These are phyloP conservation scores for Tautogolabrus adspersus DNA, from an alignment of 2,113 vertebrate species.

Conservation along the genomic window DNA sequence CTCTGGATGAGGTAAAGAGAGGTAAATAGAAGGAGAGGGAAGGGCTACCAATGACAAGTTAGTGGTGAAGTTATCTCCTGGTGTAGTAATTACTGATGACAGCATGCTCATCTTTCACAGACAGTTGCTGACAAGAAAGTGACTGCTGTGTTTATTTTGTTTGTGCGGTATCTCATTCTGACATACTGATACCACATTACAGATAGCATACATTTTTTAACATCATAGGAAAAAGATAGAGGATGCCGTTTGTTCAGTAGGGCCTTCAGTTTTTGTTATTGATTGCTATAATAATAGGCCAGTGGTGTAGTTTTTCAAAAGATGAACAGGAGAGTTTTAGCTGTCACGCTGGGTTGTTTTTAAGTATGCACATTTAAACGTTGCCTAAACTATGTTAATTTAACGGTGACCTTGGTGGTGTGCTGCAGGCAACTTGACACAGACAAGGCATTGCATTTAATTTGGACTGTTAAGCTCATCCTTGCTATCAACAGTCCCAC, in stretches of 20 bases:
- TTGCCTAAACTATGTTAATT: constrained; percentile 10
- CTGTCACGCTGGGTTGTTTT: constrained; percentile 10
- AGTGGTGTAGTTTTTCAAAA: constrained; percentile 10
- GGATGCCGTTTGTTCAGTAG: background rate
- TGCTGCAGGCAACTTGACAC: constrained; percentile 12
- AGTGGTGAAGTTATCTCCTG: constrained; percentile 50
- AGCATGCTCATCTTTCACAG: constrained; percentile 54
- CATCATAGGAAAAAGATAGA: constrained; percentile 2
- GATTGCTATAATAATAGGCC: constrained; percentile 14
- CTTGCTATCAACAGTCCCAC: constrained; percentile 33
- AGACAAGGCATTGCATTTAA: background rate
- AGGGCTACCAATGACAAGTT: constrained; percentile 66
- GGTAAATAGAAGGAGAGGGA: constrained; percentile 61
- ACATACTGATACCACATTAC: background rate
- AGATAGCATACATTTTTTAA: background rate
- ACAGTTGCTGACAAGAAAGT: constrained; percentile 25
- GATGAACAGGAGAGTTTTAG: constrained; percentile 2
- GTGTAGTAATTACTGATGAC: constrained; percentile 62
- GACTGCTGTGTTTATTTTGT: constrained; percentile 36
- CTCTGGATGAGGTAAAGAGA: constrained; percentile 51
- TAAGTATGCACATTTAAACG: constrained; percentile 10
- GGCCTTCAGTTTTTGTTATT: constrained; percentile 5
- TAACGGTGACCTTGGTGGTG: constrained; percentile 15
- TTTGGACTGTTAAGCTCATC: constrained; percentile 8
- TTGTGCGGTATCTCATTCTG: constrained; percentile 32